Percentiles rank a stretch among this genome's conserved stretches.
Conservation (phyloP, 1,140 invertebrate species). For the Bilobella aurantiaca region DNA sequence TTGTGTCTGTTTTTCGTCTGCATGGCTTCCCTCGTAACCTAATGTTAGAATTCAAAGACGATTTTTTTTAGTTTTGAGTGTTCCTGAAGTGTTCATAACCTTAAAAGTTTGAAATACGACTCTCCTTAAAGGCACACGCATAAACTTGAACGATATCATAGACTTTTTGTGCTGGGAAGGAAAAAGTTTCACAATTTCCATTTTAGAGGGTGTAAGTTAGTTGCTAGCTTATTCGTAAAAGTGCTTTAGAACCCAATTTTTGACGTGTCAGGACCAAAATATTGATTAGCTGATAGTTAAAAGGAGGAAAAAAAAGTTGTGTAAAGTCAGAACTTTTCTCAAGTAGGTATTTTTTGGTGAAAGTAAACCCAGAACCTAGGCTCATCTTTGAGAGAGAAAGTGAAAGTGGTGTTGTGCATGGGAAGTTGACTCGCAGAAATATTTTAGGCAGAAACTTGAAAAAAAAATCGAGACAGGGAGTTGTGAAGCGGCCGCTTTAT, state of each 20-base stretch:
- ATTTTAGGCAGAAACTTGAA: no score
- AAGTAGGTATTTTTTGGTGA: constrained; percentile 4
- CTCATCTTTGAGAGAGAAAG: no score
- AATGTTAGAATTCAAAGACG: no score
- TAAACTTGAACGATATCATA: no score
- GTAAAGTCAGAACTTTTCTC: not conserved
- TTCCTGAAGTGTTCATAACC: no score
- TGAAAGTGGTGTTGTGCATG: not conserved
- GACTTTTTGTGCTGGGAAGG: no score
- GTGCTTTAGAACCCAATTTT: constrained; percentile 22
- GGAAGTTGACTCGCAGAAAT: not conserved
- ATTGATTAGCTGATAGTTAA: constrained; percentile 18
- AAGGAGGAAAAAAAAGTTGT: not conserved
- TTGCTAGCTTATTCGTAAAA: no score
- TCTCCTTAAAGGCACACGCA: not conserved
- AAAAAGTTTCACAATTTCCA: not conserved
- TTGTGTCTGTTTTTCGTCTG: no score
- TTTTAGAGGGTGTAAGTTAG: not conserved
- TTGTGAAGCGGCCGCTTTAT: not conserved
- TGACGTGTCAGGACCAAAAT: constrained; percentile 28
- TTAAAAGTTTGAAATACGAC: no score
- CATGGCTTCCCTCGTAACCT: no score
- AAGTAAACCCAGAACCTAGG: no score
- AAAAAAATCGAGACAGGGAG: not conserved
- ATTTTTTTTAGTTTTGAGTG: no score